phyloP scores from a whole-genome alignment of 2,797 vertebrate species.

The Karalla daura region DNA sequence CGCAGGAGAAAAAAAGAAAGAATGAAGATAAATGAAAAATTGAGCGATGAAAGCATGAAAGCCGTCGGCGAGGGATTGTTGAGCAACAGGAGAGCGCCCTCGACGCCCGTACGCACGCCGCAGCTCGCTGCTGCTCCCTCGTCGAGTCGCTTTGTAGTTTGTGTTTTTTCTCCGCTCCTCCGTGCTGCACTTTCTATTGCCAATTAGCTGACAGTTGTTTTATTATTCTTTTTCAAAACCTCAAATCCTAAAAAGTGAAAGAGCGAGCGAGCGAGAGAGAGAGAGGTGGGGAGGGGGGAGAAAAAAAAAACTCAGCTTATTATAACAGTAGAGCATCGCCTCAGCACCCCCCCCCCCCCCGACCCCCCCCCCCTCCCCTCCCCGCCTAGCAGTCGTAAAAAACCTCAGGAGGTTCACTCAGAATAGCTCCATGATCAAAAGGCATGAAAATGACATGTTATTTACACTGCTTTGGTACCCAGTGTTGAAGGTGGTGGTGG shows the following conservation, averaged over 20 bases:
- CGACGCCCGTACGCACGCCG: conserved; percentile 41
- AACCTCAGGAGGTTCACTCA: conserved; percentile 64
- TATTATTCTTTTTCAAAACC: conserved; percentile 77
- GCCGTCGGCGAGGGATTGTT: conserved; percentile 45
- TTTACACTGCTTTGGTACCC: conserved; percentile 55
- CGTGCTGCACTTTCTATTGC: conserved; percentile 55
- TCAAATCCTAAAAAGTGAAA: conserved; percentile 62
- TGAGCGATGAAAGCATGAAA: conserved; percentile 63
- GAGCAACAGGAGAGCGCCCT: conserved; percentile 56
- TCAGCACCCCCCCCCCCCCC: conserved; percentile 43
- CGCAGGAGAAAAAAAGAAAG: no score
- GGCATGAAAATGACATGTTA: conserved; percentile 69
- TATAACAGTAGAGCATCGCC: conserved; percentile 54
- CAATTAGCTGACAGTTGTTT: conserved; percentile 80
- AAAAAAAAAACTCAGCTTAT: conserved; percentile 41
- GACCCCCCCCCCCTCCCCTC: conserved; percentile 43
- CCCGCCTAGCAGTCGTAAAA: conserved; percentile 23
- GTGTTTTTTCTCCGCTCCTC: conserved; percentile 33
- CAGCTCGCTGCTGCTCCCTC: conserved; percentile 58
- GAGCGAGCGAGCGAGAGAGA: conserved; percentile 19
- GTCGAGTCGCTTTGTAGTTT: conserved; percentile 76
- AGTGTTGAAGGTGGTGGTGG: conserved; percentile 12
- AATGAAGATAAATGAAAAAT: conserved; percentile 53
- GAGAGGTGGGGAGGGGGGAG: not conserved
- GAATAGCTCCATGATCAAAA: conserved; percentile 72